phyloP scores from a whole-genome alignment of 2,113 vertebrate species.

The Morone saxatilis region DNA sequence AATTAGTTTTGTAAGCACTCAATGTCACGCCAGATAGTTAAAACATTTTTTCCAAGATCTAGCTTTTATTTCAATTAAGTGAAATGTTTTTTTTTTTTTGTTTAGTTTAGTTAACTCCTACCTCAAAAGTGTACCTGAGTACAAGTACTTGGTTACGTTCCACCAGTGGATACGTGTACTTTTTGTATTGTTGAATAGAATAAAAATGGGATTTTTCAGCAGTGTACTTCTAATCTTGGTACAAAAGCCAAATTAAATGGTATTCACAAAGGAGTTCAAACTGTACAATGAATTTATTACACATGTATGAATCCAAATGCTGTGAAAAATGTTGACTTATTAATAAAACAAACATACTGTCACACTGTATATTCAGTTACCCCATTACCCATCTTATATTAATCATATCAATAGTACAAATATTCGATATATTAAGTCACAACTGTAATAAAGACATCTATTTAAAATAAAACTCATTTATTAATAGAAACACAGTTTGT shows the following conservation, averaged over 20 bases:
- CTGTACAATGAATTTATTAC: neutral
- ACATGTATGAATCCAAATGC: neutral
- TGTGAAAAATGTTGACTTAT: neutral
- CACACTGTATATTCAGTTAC: too few species aligned
- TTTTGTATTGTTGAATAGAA: neutral
- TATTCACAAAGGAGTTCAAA: neutral
- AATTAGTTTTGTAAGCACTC: too few species aligned
- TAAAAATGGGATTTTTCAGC: neutral
- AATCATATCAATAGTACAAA: neutral
- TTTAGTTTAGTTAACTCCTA: too few species aligned
- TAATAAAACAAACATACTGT: too few species aligned
- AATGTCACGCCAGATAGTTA: too few species aligned
- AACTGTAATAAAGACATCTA: neutral
- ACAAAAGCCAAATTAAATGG: neutral
- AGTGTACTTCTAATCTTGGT: too few species aligned
- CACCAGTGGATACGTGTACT: too few species aligned
- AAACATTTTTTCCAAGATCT: too few species aligned
- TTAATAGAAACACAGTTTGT: constrained; percentile 80
- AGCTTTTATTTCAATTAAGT: too few species aligned
- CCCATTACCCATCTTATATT: neutral
- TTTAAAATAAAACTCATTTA: constrained; percentile 85
- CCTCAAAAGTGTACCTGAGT: neutral
- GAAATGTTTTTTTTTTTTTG: too few species aligned
- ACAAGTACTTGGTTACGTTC: neutral
- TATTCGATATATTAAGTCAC: too few species aligned